A percentile compares a stretch with the other conserved stretches of the same genome.
Conservation (phyloP, 2,888 invertebrate species). For the Clitarchus hookeri region DNA sequence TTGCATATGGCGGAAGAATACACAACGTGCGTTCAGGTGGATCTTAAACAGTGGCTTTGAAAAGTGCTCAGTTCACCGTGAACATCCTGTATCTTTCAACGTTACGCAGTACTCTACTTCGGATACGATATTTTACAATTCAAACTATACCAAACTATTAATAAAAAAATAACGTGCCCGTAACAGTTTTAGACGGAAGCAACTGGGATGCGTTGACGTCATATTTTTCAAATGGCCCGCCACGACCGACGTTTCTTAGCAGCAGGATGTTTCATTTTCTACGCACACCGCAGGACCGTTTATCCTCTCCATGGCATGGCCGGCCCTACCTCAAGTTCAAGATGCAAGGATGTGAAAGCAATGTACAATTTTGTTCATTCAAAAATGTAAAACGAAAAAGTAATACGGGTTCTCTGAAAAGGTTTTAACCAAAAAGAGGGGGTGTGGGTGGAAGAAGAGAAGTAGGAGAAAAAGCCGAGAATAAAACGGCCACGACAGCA, state of each 20-base stretch:
- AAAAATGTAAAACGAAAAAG: neutral
- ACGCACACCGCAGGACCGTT: neutral
- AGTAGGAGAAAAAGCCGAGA: neutral
- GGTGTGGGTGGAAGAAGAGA: neutral
- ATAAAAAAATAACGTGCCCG: too few relatives aligned
- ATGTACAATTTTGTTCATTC: neutral
- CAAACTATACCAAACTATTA: too few relatives aligned
- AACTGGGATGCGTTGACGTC: neutral
- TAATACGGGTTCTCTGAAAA: too few relatives aligned
- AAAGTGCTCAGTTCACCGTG: too few relatives aligned
- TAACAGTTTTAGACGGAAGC: too few relatives aligned
- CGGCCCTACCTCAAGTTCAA: slow-evolving; percentile 7
- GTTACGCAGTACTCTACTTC: too few relatives aligned
- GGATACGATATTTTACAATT: too few relatives aligned
- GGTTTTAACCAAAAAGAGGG: too few relatives aligned
- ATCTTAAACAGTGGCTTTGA: too few relatives aligned
- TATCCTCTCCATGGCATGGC: neutral
- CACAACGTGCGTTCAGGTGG: too few relatives aligned
- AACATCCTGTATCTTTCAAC: too few relatives aligned
- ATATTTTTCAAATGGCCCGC: neutral
- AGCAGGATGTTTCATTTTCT: neutral
- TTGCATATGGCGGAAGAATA: too few relatives aligned
- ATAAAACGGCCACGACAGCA: neutral
- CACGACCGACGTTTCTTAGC: neutral
- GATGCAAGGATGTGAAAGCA: neutral